Base-by-base conservation (phyloP, 2,888 invertebrate genomes). In the Leptopilina syphax region DNA sequence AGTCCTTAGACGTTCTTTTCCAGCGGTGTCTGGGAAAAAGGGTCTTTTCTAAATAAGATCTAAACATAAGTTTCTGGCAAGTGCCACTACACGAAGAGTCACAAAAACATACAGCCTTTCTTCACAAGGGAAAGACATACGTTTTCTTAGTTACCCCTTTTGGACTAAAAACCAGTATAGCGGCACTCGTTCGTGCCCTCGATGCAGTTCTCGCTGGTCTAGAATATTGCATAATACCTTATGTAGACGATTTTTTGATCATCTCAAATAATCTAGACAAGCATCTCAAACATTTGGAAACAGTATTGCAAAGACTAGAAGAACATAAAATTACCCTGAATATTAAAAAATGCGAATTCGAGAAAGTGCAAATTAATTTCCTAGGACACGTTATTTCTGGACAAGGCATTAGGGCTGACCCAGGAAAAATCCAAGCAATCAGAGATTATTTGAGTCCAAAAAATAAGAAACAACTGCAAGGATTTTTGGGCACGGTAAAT, bases 281-380 rank as follows among this genome's bases (percentile, higher is more conserved):
- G 10, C 81, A 82, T 7, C 18, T 80, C 1, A 7, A 76, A 7
- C 81, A 86, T 34, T 60, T 87, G 13, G 63, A 79, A n/a, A 63
- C n/a, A 9, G 70, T 86, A 8, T 81, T 86, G 5, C 6, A 65
- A 0, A 65, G 77, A 10, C 60, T 86, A 3, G 13, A 77, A 83
- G 6, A 82, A 82, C 3, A 79, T 87, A 63, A 1, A 3, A 27
- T 27, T 27, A 86, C 85, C 6, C 50, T 78, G 3, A 78, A 76
- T 7, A 93, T 86, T 93, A 93, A 12, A 93, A 89, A 60, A 91
- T 90, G 86, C 93, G 90, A 9, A 87, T 95, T 91, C 0, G 98
- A n/a, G 1, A 24, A 63, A 18, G 63, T 27, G 5, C 13, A 47
- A 8, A 27, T 66, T 4, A 76, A 47, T 34, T 81, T 81, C 10